Conservation (phyloP, 2,888 invertebrate genomes). For the Pyrrhia umbra region DNA sequence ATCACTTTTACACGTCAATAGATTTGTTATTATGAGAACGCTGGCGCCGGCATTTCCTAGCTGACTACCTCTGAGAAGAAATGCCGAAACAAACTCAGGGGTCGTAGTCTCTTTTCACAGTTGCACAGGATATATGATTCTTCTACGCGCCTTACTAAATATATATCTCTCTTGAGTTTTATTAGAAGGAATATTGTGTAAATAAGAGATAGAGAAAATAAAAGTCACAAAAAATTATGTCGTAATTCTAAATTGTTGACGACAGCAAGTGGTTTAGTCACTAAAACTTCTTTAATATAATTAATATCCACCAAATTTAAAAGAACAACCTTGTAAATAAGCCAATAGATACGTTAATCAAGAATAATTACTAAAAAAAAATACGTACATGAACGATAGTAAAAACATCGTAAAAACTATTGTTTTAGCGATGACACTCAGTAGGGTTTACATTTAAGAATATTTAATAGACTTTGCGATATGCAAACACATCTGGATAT, state of each 20-base stretch:
- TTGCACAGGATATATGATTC: no score
- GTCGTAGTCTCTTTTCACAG: no score
- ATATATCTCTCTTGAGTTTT: no score
- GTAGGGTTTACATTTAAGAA: constrained; percentile 15
- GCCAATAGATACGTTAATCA: neutral
- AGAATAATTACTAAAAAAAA: neutral
- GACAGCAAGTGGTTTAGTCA: neutral
- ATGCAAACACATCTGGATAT: constrained; percentile 37
- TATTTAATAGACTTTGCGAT: constrained; percentile 7
- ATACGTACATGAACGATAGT: constrained; percentile 56
- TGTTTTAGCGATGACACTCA: constrained; percentile 9
- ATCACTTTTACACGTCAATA: no score
- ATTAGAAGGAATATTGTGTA: no score
- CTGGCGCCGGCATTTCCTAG: no score
- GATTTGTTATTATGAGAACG: no score
- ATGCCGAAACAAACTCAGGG: no score
- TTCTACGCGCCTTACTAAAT: no score
- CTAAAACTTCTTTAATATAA: neutral
- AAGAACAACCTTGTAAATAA: neutral
- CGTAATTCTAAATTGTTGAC: neutral
- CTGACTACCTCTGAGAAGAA: no score
- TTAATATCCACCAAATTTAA: neutral
- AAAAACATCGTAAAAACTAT: constrained; percentile 44
- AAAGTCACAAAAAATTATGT: neutral
- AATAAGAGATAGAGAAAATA: no score